Evolutionary conservation across 2,797 vertebrate genomes (phyloP).

Genomic region (Cossypha caffra): DNA sequence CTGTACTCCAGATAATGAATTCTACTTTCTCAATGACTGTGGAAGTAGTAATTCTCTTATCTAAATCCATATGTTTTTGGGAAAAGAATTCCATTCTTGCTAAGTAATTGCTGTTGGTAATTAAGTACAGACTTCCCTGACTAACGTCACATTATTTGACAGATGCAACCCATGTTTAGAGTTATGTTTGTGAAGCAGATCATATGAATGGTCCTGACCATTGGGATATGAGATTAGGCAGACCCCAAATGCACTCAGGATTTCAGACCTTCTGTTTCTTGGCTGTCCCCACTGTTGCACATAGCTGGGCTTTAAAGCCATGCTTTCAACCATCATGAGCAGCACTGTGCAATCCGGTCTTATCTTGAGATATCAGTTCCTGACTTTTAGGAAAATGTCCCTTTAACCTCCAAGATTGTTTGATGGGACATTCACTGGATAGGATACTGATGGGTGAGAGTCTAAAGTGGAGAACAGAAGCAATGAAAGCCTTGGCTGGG

Average conservation of each 20-base stretch:
- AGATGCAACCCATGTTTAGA: not conserved
- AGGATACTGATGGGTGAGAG: rapidly evolving
- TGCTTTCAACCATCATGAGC: not conserved
- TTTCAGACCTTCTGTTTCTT: not conserved
- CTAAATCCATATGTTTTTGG: not conserved
- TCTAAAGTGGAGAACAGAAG: not conserved
- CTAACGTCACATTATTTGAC: not conserved
- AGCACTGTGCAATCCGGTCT: not conserved
- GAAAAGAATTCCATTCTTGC: not conserved
- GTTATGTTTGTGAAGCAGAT: not conserved
- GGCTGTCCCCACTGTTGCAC: not conserved
- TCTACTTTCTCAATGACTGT: not conserved
- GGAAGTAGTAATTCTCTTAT: not conserved
- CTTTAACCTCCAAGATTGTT: not conserved
- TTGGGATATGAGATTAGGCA: not conserved
- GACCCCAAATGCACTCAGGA: not conserved
- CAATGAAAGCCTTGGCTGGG: not conserved
- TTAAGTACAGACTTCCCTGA: not conserved
- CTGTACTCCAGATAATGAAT: not conserved
- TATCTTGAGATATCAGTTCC: not conserved
- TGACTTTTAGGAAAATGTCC: not conserved
- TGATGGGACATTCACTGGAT: not conserved
- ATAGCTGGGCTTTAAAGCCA: not conserved
- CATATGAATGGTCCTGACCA: rapidly evolving
- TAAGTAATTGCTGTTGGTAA: not conserved